Percentiles rank a stretch among this genome's conserved stretches.
These are phyloP conservation scores for Platycercus adscitus DNA, from an alignment of 2,113 vertebrate species.

Conservation along the genomic window DNA sequence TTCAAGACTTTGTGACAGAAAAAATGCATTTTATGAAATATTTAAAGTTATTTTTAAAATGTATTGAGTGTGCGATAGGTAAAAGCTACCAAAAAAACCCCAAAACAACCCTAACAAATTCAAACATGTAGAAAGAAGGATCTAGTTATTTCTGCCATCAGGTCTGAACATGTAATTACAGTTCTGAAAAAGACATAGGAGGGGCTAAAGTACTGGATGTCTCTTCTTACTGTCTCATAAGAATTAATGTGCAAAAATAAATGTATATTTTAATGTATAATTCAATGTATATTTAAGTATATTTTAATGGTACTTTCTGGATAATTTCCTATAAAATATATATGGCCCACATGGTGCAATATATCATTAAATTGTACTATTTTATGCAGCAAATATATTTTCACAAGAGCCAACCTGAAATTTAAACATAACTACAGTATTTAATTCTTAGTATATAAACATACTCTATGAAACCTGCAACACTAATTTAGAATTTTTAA, in stretches of 20 bases:
- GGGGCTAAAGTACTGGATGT: neutral
- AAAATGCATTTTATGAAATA: neutral
- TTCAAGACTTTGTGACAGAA: neutral
- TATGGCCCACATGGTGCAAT: neutral
- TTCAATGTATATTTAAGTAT: neutral
- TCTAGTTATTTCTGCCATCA: neutral
- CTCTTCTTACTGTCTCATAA: neutral
- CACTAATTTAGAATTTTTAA: neutral
- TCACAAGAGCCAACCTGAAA: neutral
- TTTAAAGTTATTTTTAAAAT: neutral
- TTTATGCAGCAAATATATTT: neutral
- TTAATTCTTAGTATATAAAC: neutral
- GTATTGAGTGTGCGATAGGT: neutral
- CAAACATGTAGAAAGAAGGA: accelerated
- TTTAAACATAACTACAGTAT: neutral
- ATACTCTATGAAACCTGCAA: neutral
- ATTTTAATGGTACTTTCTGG: neutral
- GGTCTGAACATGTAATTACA: neutral
- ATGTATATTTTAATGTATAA: neutral
- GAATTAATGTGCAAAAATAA: neutral
- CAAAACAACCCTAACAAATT: too few species aligned
- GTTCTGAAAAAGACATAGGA: neutral
- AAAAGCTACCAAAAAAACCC: neutral
- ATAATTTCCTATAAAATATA: neutral
- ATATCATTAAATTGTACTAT: neutral